Evolutionary conservation across 2,888 invertebrate genomes (phyloP).

Genomic region (Diadromus collaris): DNA sequence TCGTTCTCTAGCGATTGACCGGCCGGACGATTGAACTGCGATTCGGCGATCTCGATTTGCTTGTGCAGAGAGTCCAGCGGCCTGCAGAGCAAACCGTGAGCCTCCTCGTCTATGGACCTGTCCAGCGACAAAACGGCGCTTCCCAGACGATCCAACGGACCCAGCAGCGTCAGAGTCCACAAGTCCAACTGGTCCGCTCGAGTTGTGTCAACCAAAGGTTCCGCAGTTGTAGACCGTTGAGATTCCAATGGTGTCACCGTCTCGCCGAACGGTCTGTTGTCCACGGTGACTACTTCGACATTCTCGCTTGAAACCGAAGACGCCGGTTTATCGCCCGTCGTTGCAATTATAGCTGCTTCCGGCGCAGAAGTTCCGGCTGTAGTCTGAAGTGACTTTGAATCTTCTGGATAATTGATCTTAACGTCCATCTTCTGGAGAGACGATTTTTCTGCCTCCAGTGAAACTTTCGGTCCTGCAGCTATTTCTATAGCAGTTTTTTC

Average conservation of each 20-base stretch:
- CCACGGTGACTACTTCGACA: constrained; percentile 50
- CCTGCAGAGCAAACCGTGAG: constrained; percentile 68
- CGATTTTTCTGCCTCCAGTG: constrained; percentile 43
- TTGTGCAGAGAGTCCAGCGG: constrained; percentile 74
- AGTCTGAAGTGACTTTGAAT: not conserved
- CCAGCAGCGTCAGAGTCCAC: constrained; percentile 62
- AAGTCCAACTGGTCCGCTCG: constrained; percentile 59
- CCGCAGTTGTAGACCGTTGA: constrained; percentile 15
- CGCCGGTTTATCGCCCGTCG: constrained; percentile 5
- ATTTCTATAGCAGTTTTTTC: constrained; percentile 31
- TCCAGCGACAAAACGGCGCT: constrained; percentile 69
- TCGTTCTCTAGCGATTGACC: constrained; percentile 71
- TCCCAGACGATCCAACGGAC: constrained; percentile 69
- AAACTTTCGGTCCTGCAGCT: constrained; percentile 13
- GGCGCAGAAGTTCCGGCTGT: constrained; percentile 11
- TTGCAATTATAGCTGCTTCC: constrained; percentile 31
- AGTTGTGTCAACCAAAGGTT: constrained; percentile 16
- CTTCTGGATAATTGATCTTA: constrained; percentile 17
- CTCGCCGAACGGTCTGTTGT: constrained; percentile 47
- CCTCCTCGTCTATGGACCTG: constrained; percentile 65
- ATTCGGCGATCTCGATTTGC: constrained; percentile 72
- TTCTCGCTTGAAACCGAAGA: constrained; percentile 19
- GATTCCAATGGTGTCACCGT: constrained; percentile 40
- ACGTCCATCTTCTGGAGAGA: not conserved
- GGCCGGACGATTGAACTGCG: constrained; percentile 68